Evolutionary conservation across 23 tunicate species (phyloP).

Genomic region (Trididemnum miniatum): DNA sequence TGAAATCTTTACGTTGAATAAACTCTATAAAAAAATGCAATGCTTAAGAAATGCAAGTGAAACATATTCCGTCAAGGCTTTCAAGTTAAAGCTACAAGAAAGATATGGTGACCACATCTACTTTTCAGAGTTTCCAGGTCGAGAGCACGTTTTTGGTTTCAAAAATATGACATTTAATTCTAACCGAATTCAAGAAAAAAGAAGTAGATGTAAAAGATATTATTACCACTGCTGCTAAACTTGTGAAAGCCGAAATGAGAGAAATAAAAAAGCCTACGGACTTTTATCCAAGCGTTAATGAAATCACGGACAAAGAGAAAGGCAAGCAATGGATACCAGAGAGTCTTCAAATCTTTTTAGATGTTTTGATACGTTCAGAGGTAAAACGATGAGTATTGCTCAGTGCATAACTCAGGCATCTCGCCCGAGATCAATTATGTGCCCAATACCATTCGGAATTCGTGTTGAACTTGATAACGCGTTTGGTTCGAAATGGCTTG

Average conservation of each 20-base stretch:
- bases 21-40: not conserved
- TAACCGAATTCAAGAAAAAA: not conserved
- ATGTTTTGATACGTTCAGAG: not conserved
- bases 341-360: not conserved
- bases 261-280: not conserved
- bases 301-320: not conserved
- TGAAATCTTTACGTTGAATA: not conserved
- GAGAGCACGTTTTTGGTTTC: not conserved
- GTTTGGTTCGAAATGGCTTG: not conserved
- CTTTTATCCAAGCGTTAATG: not conserved
- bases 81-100: not conserved
- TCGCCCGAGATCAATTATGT: not conserved
- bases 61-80: not conserved
- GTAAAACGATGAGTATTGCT: not conserved
- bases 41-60: not conserved
- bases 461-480: not conserved
- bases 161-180: not conserved
- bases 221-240: not conserved
- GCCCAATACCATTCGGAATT: constrained; percentile 3
- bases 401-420: not conserved
- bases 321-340: not conserved
- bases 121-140: not conserved
- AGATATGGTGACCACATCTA: not conserved
- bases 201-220: not conserved
- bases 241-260: not conserved